phyloP scores from a whole-genome alignment of 2,888 invertebrate genomes.

The Cataglyphis rosenhaueri region DNA sequence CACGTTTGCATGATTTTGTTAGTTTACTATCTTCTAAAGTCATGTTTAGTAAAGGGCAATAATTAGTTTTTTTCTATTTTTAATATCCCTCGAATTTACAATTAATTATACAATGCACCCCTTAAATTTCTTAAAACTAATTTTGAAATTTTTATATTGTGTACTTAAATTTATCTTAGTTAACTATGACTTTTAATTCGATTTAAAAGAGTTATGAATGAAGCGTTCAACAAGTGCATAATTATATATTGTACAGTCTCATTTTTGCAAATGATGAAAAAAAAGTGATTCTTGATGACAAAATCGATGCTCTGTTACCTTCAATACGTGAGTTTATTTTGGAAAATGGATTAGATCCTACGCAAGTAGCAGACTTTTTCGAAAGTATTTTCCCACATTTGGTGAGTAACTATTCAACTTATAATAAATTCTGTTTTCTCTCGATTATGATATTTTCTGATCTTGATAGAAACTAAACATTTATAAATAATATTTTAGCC shows the following conservation, averaged over 20 bases:
- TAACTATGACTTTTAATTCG: background rate
- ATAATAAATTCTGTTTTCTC: background rate
- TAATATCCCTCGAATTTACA: background rate
- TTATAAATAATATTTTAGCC: conserved; percentile 60
- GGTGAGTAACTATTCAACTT: conserved; percentile 59
- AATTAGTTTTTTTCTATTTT: background rate
- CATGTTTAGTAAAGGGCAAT: background rate
- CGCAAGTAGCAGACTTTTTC: conserved; percentile 64
- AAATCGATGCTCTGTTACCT: conserved; percentile 71
- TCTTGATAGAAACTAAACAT: background rate
- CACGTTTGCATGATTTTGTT: background rate
- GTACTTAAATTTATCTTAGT: background rate
- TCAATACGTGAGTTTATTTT: conserved; percentile 55
- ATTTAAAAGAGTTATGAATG: background rate
- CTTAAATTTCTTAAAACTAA: background rate
- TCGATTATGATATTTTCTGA: background rate
- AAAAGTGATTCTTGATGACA: conserved; percentile 60
- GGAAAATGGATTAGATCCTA: conserved; percentile 72
- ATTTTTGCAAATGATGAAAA: background rate
- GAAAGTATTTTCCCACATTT: conserved; percentile 57
- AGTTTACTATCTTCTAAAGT: background rate
- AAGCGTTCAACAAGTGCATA: background rate
- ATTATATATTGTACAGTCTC: conserved; percentile 1
- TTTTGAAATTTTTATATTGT: background rate
- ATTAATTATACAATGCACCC: background rate